Evolutionary conservation across 2,797 vertebrate genomes (phyloP), one percentile per base, ranked within the genome.

Genomic region (Xiphophorus birchmanni): DNA sequence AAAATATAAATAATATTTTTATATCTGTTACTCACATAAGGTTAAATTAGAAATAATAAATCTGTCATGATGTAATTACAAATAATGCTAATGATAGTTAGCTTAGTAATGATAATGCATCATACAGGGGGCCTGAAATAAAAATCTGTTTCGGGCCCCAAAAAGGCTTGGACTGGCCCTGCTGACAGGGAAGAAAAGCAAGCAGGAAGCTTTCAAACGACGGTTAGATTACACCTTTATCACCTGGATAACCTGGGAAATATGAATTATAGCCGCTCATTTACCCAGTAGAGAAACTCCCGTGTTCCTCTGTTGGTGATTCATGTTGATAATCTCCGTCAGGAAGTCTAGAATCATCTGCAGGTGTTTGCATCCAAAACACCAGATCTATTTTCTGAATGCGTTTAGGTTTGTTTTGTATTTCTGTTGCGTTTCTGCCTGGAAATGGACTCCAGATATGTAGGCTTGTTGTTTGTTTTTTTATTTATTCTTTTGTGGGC

Each of bases 201-300:
- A 7, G 80, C 75, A 21, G 21, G 54, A 60, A 82, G 75, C 71
- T 47, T 76, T 74, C 76, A 73, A 56, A 71, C 73, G 21, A 82
- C 47, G 45, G 40, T 45, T 3, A 35, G 35, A 83, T 67, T 74
- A 80, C 18, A 80, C 5, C 3, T 3, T 76, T 2, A 15, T 45
- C 37, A 72, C 50, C 60, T 73, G 78, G 18, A 82, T 78, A 81
- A 56, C 45, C 40, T 52, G 37, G 74, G 48, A 83, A 77, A 77
- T 73, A 69, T 71, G 79, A 42, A 58, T 80, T 32, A 45, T 7
- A 12, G 35, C 26, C 54, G 54, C 32, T 26, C 29, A 9, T 9
- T 35, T 60, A 17, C 5, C 13, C 29, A 7, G 58, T 1, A 1
- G 35, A 2, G 48, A 37, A 7, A 26, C 67, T 60, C 40, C 58